Evolutionary conservation across 2,113 vertebrate species (phyloP).

Genomic region (human (Homo sapiens)): DNA sequence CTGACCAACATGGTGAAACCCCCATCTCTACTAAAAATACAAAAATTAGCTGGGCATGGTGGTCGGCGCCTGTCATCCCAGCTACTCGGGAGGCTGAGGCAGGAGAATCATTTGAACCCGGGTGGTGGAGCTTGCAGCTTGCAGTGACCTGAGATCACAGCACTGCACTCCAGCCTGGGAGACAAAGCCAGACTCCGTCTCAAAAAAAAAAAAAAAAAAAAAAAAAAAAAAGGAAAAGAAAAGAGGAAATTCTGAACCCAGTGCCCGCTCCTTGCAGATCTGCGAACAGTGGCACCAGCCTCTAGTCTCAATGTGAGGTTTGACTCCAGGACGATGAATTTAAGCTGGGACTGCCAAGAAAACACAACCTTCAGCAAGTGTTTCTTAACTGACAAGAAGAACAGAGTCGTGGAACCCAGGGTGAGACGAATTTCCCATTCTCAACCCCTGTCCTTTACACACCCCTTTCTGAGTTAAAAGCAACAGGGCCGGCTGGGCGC

Average conservation of each 20-base stretch:
- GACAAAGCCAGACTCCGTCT: too few relatives aligned
- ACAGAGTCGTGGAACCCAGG: neutral
- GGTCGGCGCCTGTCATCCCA: fast-evolving
- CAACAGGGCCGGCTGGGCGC: fast-evolving
- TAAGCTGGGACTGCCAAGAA: neutral
- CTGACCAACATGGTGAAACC: too few relatives aligned
- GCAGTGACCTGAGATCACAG: fast-evolving
- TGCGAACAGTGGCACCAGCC: fast-evolving
- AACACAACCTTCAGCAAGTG: neutral
- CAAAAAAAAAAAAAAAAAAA: too few relatives aligned
- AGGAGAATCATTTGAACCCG: fast-evolving
- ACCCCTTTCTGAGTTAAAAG: fast-evolving
- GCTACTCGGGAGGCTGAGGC: too few relatives aligned
- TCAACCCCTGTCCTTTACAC: fast-evolving
- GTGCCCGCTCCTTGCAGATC: fast-evolving
- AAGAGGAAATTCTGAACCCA: fast-evolving
- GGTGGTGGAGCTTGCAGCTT: fast-evolving
- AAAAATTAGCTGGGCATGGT: fast-evolving
- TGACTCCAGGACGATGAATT: fast-evolving
- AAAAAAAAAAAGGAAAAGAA: too few relatives aligned
- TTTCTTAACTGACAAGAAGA: fast-evolving
- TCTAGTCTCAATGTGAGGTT: neutral
- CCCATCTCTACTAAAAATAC: too few relatives aligned
- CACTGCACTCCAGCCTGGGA: fast-evolving
- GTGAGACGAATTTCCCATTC: fast-evolving